A percentile compares a stretch with the other conserved stretches of the same genome.
These are phyloP conservation scores for Larimichthys polyactis DNA, from an alignment of 2,113 vertebrate genomes.

Conservation along the genomic window DNA sequence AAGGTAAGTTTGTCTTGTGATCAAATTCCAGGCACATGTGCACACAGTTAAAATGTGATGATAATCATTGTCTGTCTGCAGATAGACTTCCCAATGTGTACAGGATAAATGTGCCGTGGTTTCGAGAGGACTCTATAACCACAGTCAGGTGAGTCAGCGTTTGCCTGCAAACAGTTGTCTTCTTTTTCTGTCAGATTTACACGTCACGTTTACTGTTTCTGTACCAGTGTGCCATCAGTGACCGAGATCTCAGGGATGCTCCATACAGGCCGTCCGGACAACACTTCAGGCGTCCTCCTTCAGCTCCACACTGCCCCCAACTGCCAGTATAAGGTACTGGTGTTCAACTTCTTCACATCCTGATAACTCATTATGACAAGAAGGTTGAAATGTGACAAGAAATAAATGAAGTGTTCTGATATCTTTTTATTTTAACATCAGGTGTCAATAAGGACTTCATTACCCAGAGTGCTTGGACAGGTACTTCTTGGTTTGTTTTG, in stretches of 20 bases:
- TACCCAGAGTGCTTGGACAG: constrained; percentile 93
- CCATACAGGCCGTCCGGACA: constrained; percentile 88
- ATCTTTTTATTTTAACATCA: constrained; percentile 65
- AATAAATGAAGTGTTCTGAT: not conserved
- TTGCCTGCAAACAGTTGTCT: not conserved
- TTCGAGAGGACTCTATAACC: constrained; percentile 91
- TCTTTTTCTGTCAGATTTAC: not conserved
- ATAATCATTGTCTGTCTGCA: constrained; percentile 67
- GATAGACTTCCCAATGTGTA: constrained; percentile 90
- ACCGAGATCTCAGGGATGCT: constrained; percentile 93
- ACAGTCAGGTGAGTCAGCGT: constrained; percentile 83
- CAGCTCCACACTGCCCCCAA: constrained; percentile 93
- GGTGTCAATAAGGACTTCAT: constrained; percentile 91
- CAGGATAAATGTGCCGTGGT: constrained; percentile 93
- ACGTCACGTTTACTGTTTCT: not conserved
- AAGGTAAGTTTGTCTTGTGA: constrained; percentile 83
- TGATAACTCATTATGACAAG: not conserved
- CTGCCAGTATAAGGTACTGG: constrained; percentile 93
- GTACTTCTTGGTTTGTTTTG: constrained; percentile 75
- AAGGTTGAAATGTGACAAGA: not conserved
- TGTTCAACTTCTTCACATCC: not conserved
- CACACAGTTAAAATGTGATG: not conserved
- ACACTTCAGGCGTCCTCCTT: constrained; percentile 84
- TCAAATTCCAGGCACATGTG: not conserved
- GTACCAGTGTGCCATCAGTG: constrained; percentile 86